A percentile compares a stretch with the other conserved stretches of the same genome.
Conservation (phyloP, 1,140 invertebrate species). For the Zeugodacus cucurbitae region DNA sequence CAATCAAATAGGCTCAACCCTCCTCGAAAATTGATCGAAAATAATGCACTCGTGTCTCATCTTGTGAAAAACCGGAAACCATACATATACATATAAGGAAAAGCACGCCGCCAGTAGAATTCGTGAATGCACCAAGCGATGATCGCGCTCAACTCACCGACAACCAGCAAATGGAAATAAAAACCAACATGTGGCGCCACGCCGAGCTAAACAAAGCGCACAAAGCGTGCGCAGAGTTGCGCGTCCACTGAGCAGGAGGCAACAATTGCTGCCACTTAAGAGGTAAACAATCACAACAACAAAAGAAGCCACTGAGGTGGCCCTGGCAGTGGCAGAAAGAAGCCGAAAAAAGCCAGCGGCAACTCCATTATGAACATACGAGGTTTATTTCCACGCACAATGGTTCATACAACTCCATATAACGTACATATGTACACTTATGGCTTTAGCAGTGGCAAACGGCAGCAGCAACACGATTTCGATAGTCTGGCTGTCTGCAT, state of each 20-base stretch:
- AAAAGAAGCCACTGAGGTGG: neutral
- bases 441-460: neutral
- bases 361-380: neutral
- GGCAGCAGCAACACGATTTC: conserved; percentile 9
- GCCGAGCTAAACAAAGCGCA: neutral
- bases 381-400: neutral
- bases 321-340: neutral
- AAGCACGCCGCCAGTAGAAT: neutral
- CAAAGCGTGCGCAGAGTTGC: neutral
- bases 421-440: neutral
- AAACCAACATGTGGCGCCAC: neutral
- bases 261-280: neutral
- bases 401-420: neutral
- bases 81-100: neutral
- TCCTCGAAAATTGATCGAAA: too few relatives aligned
- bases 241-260: neutral
- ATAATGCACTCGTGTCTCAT: neutral
- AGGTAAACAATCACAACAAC: neutral
- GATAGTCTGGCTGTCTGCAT: conserved; percentile 38
- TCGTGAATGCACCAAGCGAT: neutral
- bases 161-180: neutral
- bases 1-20: too few relatives aligned
- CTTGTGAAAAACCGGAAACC: neutral
- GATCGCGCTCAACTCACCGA: neutral
- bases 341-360: neutral